Evolutionary conservation across 2,113 vertebrate species (phyloP), one percentile per base, ranked within the genome.

Genomic region (Xyliphius kryptos): DNA sequence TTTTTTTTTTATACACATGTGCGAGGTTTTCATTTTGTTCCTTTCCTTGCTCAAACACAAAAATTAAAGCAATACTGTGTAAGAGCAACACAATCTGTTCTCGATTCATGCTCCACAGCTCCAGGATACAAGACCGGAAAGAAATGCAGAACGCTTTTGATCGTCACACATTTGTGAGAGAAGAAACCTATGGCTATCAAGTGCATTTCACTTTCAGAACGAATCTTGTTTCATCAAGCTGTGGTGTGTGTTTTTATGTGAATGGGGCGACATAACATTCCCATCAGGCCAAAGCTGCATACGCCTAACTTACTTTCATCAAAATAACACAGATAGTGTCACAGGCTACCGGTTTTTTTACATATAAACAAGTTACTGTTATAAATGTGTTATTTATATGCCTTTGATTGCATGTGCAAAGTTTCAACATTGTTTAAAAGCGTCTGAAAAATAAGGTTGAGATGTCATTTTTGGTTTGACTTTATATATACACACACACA

Each of bases 51-150:
- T 72, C 61, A 71, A 77, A 74, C 74, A 73, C 61, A 73, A 73
- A 87, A 87, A 87, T 86, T 86, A 86, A 88, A 89, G 83, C 81
- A 85, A 87, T 85, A 85, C 80, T 77, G 77, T 85, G 85, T 85
- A 84, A 80, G 71, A 83, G 83, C 81, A 86, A 84, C 82, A 84
- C 80, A 79, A 87, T 84, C 85, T 83, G 81, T 79, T 84, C 78
- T 81, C 80, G 85, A 88, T 88, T 79, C 83, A 84, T 86, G 83
- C 84, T 79, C 76, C 72, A 78, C 70, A 78, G 85, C 85, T 85
- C 73, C 77, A 81, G 85, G 87, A 86, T 80, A 85, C 79, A 73
- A 76, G 78, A 76, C 76, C 80, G 81, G n/a, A 82, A n/a, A n/a
- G n/a, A 83, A 84, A 83, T 78, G 77, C 79, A 75, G 72, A 77